These are phyloP conservation scores for Picathartes gymnocephalus DNA, from an alignment of 2,113 vertebrate species.

Conservation along the genomic window DNA sequence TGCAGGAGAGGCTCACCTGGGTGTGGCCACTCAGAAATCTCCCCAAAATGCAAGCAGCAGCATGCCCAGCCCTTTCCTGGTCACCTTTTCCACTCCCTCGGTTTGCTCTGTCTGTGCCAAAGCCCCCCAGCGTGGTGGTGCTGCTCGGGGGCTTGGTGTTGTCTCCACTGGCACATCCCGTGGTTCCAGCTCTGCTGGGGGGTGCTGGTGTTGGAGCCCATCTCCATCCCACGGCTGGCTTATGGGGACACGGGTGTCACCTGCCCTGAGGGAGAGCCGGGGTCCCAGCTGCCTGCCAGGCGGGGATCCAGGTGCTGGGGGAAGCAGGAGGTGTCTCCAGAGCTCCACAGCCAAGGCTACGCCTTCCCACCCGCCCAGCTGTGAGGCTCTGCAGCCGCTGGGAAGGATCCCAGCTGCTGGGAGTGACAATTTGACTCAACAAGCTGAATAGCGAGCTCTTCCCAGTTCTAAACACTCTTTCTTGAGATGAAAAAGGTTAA, in stretches of 20 bases:
- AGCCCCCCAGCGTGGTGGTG: too few species aligned
- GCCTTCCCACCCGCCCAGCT: neutral
- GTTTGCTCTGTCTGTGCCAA: neutral
- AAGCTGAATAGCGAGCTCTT: conserved; percentile 11
- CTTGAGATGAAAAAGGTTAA: conserved; percentile 27
- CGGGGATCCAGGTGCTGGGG: neutral
- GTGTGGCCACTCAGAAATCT: neutral
- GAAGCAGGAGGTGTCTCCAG: neutral
- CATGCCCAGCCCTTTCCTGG: neutral
- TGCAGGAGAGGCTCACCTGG: neutral
- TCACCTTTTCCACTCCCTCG: neutral
- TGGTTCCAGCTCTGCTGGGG: neutral
- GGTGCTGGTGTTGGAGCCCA: neutral
- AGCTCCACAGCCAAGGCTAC: neutral
- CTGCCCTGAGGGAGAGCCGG: rapidly evolving
- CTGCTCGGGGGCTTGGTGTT: rapidly evolving
- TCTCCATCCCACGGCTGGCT: neutral
- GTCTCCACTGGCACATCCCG: rapidly evolving
- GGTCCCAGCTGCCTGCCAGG: neutral
- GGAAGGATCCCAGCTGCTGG: conserved; percentile 47
- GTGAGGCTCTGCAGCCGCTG: neutral
- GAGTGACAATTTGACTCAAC: conserved; percentile 11
- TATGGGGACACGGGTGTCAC: neutral
- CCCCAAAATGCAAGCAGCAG: neutral
- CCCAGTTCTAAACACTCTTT: neutral